phyloP scores from a whole-genome alignment of 2,113 vertebrate genomes.

The Dasyprocta punctata region DNA sequence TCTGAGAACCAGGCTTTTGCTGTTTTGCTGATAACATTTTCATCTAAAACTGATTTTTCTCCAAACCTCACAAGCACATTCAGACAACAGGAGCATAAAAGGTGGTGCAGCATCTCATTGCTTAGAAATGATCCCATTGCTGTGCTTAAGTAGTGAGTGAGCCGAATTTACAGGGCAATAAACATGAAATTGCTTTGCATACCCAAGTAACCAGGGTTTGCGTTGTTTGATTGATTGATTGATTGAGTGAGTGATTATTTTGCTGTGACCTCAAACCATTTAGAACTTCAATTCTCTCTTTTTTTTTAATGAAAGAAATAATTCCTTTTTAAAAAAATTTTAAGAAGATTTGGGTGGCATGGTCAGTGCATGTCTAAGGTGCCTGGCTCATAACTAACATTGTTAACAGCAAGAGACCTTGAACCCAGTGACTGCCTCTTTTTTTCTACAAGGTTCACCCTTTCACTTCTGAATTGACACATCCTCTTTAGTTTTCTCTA shows the following conservation, averaged over 20 bases:
- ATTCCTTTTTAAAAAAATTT: neutral
- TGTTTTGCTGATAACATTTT: neutral
- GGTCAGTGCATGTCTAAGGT: neutral
- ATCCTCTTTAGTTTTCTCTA: neutral
- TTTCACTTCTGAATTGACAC: neutral
- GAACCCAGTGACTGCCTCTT: neutral
- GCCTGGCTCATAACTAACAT: neutral
- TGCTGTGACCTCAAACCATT: neutral
- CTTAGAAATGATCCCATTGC: neutral
- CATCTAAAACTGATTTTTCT: neutral
- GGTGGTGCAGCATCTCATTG: accelerated
- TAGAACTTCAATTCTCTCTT: neutral
- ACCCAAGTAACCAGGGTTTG: neutral
- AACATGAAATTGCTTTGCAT: neutral
- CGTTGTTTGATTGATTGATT: neutral
- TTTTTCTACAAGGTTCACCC: neutral
- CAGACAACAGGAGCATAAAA: neutral
- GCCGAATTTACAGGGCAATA: too few species aligned
- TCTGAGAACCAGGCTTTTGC: neutral
- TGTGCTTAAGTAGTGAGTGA: neutral
- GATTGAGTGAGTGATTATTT: neutral
- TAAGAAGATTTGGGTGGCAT: neutral
- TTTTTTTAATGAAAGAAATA: neutral
- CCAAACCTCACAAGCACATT: neutral
- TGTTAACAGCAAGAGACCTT: neutral